Evolutionary conservation across 2,113 vertebrate species (phyloP), one percentile per base, ranked within the genome.

Genomic region (Pontoporia blainvillei): DNA sequence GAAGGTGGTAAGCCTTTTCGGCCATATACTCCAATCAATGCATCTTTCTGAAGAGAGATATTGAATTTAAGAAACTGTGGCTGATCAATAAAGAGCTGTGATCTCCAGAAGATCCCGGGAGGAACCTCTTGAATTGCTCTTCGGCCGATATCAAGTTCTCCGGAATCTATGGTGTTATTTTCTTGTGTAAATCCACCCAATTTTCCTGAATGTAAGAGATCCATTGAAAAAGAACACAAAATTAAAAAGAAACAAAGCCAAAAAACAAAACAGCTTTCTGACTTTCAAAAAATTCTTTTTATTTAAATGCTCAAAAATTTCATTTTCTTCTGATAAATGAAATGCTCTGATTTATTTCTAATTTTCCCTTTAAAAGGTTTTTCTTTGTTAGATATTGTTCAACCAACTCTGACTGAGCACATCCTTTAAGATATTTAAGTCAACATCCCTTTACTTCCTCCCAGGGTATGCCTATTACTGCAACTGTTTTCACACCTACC

Each of bases 31-130:
- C 99, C 99, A 41, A 99, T 99, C 98, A 99, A 95, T 44, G 99
- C 99, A 69, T 99, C 99, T 98, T 99, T 99, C 98, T 99, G 99
- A 96, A 99, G 99, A n/a, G 99, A 99, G 98, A 99, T 99, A 99
- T 99, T 99, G 99, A 99, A 99, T 98, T 99, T 99, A 69, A 99
- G 98, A 98, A 99, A 99, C 91, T 99, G 99, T 31, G 99, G 99
- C 76, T 99, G 99, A 95, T 99, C 99, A 98, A 99, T 99, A 97
- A 98, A 99, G 41, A 99, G 98, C 13, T 99, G 99, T 71, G 99
- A 99, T 97, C 99, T 99, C 99, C 99, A 99, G 98, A 99, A 99
- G 95, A 99, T 99, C 52, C 99, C 99, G 0, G 99, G 99, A 23
- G 99, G 99, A 94, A 99, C 98, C 75, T 99, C 99, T 97, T 99